These are phyloP conservation scores for Pteruthius melanotis DNA, from an alignment of 2,113 vertebrate species.

Conservation along the genomic window DNA sequence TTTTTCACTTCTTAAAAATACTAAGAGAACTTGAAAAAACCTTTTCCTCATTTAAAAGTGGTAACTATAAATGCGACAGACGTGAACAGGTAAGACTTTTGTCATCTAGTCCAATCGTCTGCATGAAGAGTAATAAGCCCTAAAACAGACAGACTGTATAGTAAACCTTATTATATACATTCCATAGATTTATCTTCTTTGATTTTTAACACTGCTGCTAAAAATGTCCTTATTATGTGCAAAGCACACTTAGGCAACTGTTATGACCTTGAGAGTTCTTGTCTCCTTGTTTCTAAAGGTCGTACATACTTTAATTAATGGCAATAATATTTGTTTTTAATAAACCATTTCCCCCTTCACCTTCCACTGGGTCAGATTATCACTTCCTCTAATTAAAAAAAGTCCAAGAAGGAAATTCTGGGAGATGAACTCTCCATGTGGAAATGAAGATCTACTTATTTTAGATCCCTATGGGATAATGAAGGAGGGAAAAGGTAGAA, in stretches of 20 bases:
- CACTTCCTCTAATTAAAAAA: slow-evolving; percentile 17
- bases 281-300: not conserved
- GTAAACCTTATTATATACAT: not conserved
- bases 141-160: not conserved
- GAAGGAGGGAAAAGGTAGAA: not conserved
- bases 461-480: not conserved
- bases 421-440: slow-evolving; percentile 7
- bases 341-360: not conserved
- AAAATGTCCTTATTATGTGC: not conserved
- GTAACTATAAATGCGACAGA: not conserved
- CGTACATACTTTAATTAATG: not conserved
- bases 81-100: not conserved
- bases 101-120: not conserved
- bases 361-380: slow-evolving; percentile 8
- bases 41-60: not conserved
- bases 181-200: not conserved
- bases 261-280: not conserved
- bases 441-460: not conserved
- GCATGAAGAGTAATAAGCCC: not conserved
- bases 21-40: not conserved
- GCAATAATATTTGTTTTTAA: not conserved
- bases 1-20: slow-evolving; percentile 15
- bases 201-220: not conserved
- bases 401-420: slow-evolving; percentile 28
- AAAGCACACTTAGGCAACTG: not conserved